Base-by-base conservation (phyloP, 2,113 vertebrate genomes). In the Rallus limicola region DNA sequence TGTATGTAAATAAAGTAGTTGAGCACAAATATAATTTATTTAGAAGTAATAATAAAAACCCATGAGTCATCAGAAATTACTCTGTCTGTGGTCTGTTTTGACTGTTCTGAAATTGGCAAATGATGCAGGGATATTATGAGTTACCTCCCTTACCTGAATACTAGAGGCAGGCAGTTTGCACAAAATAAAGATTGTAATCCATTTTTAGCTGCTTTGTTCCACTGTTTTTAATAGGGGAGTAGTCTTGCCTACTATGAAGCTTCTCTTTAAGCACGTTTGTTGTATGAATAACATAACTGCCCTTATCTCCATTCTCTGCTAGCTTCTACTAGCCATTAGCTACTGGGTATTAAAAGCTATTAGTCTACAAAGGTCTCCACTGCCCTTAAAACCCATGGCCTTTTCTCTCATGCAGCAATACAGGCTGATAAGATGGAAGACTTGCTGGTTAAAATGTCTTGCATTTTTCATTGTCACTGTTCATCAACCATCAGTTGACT, bases 381-480 rank as follows among this genome's bases (percentile, higher is more conserved):
- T 93, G 71, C 90, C 87, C 93, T 95, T 91, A 96, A 92, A 92
- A 62, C 82, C 48, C 64, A 15, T 84, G 78, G 76, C 78, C 86
- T 97, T 93, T 97, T 89, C 78, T 85, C 71, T 76, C 18, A 33
- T 72, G 59, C 67, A 88, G n/a, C 58, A 72, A 50, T 88, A 79
- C 38, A 74, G 78, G 62, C 80, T 84, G 83, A 63, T 70, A 90
- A 77, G 68, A 71, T 88, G 65, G 72, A 88, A 86, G 72, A 71
- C 48, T 71, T 86, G 20, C 58, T 91, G 77, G 56, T 81, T 86
- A 88, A 95, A 96, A 95, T 86, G 68, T 80, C 93, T 86, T 83
- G 68, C 56, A 44, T 97, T 96, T 95, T 88, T 97, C 94, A 92
- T 70, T 95, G 89, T 93, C 91, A 38, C 63, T 94, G 52, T 78